Base-by-base conservation (phyloP, 2,113 vertebrate species). In the Mugil cephalus region DNA sequence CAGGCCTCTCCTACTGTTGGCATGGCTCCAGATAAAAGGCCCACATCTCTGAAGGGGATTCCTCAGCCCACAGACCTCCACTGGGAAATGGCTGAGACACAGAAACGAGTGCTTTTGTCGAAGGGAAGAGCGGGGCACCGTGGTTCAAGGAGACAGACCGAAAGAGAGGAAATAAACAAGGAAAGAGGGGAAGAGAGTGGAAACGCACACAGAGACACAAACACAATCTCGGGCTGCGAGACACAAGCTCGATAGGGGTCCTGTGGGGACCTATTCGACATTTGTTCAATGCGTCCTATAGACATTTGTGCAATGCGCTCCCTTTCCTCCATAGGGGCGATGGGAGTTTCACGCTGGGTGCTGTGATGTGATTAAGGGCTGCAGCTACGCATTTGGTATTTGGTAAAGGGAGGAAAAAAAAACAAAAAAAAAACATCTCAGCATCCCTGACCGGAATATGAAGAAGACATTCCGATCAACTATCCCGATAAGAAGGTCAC, bases 161-260 rank as follows among this genome's bases (percentile, higher is more conserved):
- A 52, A 50, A 40, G 50, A 67, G 80, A 82, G 71, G 72, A 77
- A 80, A 74, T 76, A 73, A 88, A 85, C 84, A 70, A 19, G 68
- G 45, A 34, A 12, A 2, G 3, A 66, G 36, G 19, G 11, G 6
- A 18, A 38, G 21, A 38, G 45, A 21, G 38, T 60, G 34, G 54
- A 73, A 43, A 79, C 38, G 14, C 36, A 53, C 69, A 70, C 39
- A 67, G 12, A 71, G 14, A 69, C 35, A 67, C 68, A 72, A 48
- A 77, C 34, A 66, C 50, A 14, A 14, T 67, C 45, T 46, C 63
- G 63, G 73, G 45, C 59, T 52, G 55, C 15, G 18, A 64, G 43
- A 87, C 86, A 88, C 61, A 86, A 77, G 85, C 83, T 74, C 70
- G 2, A 83, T 19, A 63, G 80, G 82, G 69, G 54, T 74, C 86